Base-by-base conservation (phyloP, 2,113 vertebrate species). In the Sitta europaea region DNA sequence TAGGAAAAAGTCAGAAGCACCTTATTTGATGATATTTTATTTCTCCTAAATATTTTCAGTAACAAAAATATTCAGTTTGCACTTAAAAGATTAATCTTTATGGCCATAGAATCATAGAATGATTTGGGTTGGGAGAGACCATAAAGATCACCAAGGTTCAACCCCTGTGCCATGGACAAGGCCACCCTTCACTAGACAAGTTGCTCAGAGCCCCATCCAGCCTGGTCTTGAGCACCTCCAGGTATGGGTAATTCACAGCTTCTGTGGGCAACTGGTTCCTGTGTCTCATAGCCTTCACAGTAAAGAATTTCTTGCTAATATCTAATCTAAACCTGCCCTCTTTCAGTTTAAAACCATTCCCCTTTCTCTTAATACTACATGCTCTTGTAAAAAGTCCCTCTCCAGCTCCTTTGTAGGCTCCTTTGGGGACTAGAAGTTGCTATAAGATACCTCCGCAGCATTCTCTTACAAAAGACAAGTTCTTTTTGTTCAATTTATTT, bases 131-230 rank as follows among this genome's bases (percentile, higher is more conserved):
- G 53, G 61, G 40, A 45, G 38, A 43, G 4, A 67, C 19, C 17
- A 29, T 25, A 40, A 58, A 59, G 33, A 38, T 40, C 5, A 28
- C 25, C 8, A 17, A 21, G 28, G 38, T 59, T 16, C 20, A 59
- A 5, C 2, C 3, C 10, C 9, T 1, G 1, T 66, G 12, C 27
- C 19, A 21, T n/a, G 23, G 12, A 19, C 22, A 28, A 50, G 36
- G 6, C 14, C 23, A 38, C 19, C 13, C 66, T n/a, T 36, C 24
- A n/a, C 15, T 17, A 12, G 28, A 24, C 7, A 53, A 2, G 28
- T n/a, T 67, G 6, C 19, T 45, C 38, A 25, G 24, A 66, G 15
- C 7, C 24, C 16, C 13, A n/a, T 51, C 36, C 43, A 29, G 2
- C 7, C 19, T 24, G 28, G 3, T 23, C 53, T 66, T 74, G 45